Base-by-base conservation (phyloP, 2,113 vertebrate genomes). In the Dasypus novemcinctus region DNA sequence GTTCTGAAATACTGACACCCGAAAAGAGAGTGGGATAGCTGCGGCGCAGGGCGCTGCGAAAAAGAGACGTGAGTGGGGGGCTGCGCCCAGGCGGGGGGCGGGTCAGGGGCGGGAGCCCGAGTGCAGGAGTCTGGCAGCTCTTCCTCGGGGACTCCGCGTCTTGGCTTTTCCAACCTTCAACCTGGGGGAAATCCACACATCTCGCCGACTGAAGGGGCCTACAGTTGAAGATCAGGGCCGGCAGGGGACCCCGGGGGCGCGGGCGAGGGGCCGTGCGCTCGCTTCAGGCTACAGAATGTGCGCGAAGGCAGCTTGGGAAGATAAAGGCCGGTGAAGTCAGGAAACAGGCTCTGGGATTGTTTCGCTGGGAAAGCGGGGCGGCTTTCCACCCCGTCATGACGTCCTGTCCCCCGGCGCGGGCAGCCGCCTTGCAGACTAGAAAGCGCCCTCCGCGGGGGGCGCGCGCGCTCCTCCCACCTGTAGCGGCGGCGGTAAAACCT, bases 1-100 rank as follows among this genome's bases (percentile, higher is more conserved):
- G 3, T 93, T 94, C 94, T 97, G 95, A 94, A 96, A 97, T 97
- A 97, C 66, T 66, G 91, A 97, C 93, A 52, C 95, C 92, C 5
- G 49, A 89, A 97, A 91, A 96, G 92, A 96, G 64, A 87, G 80
- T 23, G 49, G 90, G 87, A 71, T 95, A 95, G 91, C n/a, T 1
- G 68, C 90, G 96, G 92, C 13, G 49, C 66, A 93, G 83, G 79
- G 66, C 66, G 41, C 86, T 0, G 9, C 7, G 93, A 49, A 11
- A 75, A n/a, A 66, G 74, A 43, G 69, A 52, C 0, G 0, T 20
- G 68, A 27, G 85, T 9, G 15, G 36, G 49, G 63, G 36, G 33
- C 20, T 0, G 12, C 43, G n/a, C 63, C 1, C 1, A 18, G 38
- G 20, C 4, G 18, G 8, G n/a, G 25, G 13, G 18, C 7, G 29